Percentiles rank a stretch among this genome's conserved stretches.
phyloP scores from a whole-genome alignment of 1,140 invertebrate genomes.

The Hypothenemus hampei region DNA sequence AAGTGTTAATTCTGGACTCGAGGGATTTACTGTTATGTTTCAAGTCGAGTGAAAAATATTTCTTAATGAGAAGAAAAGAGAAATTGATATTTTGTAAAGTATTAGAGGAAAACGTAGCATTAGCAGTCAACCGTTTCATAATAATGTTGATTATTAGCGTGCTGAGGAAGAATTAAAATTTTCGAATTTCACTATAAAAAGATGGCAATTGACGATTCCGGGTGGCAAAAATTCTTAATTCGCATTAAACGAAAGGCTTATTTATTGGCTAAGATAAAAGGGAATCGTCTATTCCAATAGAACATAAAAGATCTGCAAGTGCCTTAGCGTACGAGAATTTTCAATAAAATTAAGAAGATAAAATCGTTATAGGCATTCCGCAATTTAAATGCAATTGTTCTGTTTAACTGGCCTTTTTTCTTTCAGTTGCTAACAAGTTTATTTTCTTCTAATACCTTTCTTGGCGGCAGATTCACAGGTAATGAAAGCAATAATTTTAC shows the following conservation, averaged over 20 bases:
- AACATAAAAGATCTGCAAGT: conserved; percentile 1
- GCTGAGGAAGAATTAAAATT: too few relatives aligned
- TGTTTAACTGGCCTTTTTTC: conserved; percentile 4
- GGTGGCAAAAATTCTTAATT: not conserved
- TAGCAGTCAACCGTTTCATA: conserved; percentile 2
- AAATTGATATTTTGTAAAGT: not conserved
- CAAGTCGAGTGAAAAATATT: too few relatives aligned
- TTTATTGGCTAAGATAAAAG: not conserved
- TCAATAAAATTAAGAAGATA: conserved; percentile 17
- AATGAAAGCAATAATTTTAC: conserved; percentile 8
- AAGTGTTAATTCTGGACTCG: too few relatives aligned
- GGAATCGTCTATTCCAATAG: not conserved
- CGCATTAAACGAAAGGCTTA: not conserved
- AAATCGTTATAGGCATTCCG: conserved; percentile 6
- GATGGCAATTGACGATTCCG: too few relatives aligned
- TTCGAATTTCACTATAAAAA: too few relatives aligned
- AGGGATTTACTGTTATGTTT: too few relatives aligned
- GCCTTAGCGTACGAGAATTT: conserved; percentile 4
- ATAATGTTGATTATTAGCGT: not conserved
- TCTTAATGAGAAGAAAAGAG: not conserved
- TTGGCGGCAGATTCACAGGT: conserved; percentile 4
- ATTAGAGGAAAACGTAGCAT: not conserved
- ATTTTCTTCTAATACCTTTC: conserved; percentile 5
- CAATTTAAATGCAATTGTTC: conserved; percentile 20
- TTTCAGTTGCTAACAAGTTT: conserved; percentile 7